A percentile compares a stretch with the other conserved stretches of the same genome.
Conservation (phyloP, 2,797 vertebrate species). For the Sebastes miniatus region DNA sequence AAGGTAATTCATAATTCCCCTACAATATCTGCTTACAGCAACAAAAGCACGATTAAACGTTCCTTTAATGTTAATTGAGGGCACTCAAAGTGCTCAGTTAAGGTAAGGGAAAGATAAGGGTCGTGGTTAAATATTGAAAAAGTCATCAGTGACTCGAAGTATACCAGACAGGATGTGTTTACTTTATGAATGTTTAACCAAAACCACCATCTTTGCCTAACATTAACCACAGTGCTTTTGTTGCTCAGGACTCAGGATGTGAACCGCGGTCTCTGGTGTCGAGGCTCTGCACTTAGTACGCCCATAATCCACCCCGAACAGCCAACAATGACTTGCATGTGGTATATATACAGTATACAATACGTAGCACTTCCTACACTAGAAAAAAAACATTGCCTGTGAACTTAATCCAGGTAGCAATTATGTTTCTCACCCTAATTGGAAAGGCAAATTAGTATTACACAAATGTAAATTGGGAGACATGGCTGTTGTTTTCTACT, state of each 20-base stretch:
- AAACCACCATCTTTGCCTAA: background rate
- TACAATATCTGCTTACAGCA: background rate
- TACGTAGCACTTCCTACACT: too few species aligned
- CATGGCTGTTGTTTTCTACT: slow-evolving; percentile 6
- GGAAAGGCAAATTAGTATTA: background rate
- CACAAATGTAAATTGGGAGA: background rate
- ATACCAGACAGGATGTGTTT: background rate
- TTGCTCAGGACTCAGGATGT: background rate
- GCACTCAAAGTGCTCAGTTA: background rate
- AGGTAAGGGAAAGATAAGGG: background rate
- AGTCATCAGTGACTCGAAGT: background rate
- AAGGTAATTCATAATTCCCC: background rate
- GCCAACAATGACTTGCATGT: background rate
- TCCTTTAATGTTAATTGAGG: background rate
- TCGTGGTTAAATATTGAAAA: background rate
- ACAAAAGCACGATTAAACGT: background rate
- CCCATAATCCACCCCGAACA: background rate
- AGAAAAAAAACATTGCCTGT: background rate
- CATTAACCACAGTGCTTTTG: background rate
- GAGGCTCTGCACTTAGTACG: background rate
- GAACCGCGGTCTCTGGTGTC: background rate
- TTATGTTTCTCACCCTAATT: background rate
- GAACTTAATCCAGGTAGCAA: background rate
- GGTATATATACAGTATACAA: background rate
- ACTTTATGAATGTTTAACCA: background rate